These are phyloP conservation scores for Tridacna gigas DNA, from an alignment of 2,888 invertebrate genomes.

Conservation along the genomic window DNA sequence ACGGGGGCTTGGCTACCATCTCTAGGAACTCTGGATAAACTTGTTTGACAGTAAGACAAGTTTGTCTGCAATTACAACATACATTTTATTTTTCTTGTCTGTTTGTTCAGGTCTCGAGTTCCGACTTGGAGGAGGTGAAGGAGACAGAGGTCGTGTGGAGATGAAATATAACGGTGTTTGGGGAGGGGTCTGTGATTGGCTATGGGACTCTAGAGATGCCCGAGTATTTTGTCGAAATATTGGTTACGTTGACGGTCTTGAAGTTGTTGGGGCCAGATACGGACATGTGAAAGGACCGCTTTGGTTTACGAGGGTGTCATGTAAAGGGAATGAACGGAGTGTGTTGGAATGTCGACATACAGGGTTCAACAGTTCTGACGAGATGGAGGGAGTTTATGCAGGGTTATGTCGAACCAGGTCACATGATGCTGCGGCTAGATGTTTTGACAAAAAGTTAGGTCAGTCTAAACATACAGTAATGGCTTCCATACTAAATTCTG, in stretches of 20 bases:
- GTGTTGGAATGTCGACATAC: slow-evolving; percentile 68
- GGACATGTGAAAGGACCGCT: slow-evolving; percentile 64
- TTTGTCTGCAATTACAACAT: too few species aligned
- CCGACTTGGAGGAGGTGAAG: slow-evolving; percentile 67
- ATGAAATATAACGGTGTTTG: slow-evolving; percentile 72
- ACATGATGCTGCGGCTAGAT: slow-evolving; percentile 73
- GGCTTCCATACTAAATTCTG: too few species aligned
- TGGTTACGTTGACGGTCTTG: slow-evolving; percentile 67
- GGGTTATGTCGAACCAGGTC: slow-evolving; percentile 67
- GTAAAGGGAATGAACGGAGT: slow-evolving; percentile 70
- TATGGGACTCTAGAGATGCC: slow-evolving; percentile 73
- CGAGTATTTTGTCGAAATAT: slow-evolving; percentile 72
- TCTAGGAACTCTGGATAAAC: too few species aligned
- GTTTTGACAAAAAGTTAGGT: slow-evolving; percentile 73
- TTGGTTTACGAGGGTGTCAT: slow-evolving; percentile 70
- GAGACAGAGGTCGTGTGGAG: slow-evolving; percentile 74
- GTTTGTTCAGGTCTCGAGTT: slow-evolving; percentile 59
- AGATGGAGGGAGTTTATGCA: slow-evolving; percentile 67
- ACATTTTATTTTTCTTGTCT: too few species aligned
- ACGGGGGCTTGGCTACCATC: too few species aligned
- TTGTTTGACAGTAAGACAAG: too few species aligned
- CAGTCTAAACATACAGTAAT: background rate
- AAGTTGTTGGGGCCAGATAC: slow-evolving; percentile 64
- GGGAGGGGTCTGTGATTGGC: slow-evolving; percentile 76
- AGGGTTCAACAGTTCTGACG: slow-evolving; percentile 72